A percentile compares a stretch with the other conserved stretches of the same genome.
phyloP scores from a whole-genome alignment of 2,113 vertebrate species.

The Myrmecobius fasciatus region DNA sequence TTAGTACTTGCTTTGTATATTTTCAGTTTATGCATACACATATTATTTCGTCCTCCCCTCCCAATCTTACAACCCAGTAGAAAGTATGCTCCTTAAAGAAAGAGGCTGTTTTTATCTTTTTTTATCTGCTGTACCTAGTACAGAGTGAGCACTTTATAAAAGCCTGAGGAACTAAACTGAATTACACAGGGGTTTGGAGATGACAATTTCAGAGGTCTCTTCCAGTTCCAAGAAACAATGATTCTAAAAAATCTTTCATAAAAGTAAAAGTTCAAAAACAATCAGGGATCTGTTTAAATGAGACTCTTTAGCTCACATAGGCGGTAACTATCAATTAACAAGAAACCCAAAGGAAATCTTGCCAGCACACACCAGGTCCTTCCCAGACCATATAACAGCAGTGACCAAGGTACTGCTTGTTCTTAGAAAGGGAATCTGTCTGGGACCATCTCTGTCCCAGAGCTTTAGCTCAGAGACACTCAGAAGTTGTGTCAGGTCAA shows the following conservation, averaged over 20 bases:
- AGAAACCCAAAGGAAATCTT: constrained; percentile 5
- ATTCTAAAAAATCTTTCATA: neutral
- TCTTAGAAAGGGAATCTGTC: neutral
- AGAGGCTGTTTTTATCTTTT: neutral
- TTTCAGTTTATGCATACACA: neutral
- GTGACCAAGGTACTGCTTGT: neutral
- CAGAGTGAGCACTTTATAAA: neutral
- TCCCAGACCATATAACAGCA: neutral
- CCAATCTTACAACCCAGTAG: neutral
- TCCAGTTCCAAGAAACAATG: neutral
- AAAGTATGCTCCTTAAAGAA: neutral
- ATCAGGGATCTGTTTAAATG: constrained; percentile 1
- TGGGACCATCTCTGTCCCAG: neutral
- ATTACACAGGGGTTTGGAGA: neutral
- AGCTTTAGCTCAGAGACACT: neutral
- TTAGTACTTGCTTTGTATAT: neutral
- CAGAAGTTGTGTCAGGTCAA: neutral
- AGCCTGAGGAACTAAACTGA: neutral
- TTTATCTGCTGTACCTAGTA: neutral
- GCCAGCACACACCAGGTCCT: neutral
- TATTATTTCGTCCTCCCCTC: neutral
- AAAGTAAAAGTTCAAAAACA: constrained; percentile 27
- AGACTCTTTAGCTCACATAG: neutral
- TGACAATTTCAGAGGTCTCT: neutral
- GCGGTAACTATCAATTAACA: constrained; percentile 45